Evolutionary conservation across 2,113 vertebrate species (phyloP).

Genomic region (Melospiza melodia): DNA sequence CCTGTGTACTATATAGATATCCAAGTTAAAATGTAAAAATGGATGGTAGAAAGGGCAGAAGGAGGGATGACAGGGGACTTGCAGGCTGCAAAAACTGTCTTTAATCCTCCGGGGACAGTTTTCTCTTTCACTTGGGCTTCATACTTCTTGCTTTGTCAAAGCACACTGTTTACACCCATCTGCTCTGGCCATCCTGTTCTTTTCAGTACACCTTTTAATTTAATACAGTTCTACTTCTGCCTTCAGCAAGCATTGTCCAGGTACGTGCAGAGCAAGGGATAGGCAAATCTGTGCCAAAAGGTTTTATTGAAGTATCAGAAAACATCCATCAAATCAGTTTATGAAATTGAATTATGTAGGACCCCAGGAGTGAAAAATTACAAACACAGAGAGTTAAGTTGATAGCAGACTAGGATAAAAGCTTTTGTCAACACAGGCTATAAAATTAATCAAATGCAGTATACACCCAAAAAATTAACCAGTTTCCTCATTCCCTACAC

Average conservation of each 20-base stretch:
- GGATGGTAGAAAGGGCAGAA: not conserved
- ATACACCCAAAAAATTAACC: slow-evolving; percentile 17
- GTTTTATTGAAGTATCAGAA: slow-evolving; percentile 28
- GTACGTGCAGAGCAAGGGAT: slow-evolving; percentile 33
- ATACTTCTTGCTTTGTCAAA: not conserved
- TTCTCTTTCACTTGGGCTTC: not conserved
- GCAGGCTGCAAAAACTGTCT: not conserved
- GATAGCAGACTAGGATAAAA: slow-evolving; percentile 55
- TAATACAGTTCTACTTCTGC: not conserved
- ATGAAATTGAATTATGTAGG: slow-evolving; percentile 21
- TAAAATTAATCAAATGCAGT: slow-evolving; percentile 39
- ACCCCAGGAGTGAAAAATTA: slow-evolving; percentile 27
- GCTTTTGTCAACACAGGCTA: slow-evolving; percentile 29
- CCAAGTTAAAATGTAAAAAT: not conserved
- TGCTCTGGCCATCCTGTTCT: slow-evolving; percentile 27
- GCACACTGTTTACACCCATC: not conserved
- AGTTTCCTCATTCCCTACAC: not conserved
- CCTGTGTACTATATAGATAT: fast-evolving
- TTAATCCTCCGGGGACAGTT: not conserved
- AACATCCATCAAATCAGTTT: not conserved
- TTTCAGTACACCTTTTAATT: slow-evolving; percentile 26
- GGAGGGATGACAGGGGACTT: not conserved
- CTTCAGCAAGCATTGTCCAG: not conserved
- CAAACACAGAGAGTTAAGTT: slow-evolving; percentile 26
- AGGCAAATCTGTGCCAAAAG: slow-evolving; percentile 22